Conservation (phyloP, 1,140 invertebrate genomes). For the Pollicipes pollicipes region DNA sequence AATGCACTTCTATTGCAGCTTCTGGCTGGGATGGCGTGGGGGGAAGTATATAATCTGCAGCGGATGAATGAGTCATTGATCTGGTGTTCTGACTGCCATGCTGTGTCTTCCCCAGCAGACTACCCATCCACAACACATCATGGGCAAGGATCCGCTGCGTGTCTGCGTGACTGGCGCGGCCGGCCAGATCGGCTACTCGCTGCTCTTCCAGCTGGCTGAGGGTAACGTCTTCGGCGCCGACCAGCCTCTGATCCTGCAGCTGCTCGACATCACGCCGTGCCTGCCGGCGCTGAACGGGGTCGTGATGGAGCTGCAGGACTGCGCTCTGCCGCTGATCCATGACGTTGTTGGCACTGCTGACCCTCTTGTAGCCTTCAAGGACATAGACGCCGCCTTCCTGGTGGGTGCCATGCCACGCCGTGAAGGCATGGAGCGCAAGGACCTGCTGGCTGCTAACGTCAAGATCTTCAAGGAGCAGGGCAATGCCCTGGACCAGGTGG, state of each 20-base stretch:
- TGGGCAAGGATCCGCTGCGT: conserved; percentile 47
- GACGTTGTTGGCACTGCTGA: conserved; percentile 73
- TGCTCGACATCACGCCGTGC: conserved; percentile 91
- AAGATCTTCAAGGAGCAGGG: conserved; percentile 93
- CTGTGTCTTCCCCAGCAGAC: too few species aligned
- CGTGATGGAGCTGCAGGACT: conserved; percentile 92
- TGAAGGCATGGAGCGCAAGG: conserved; percentile 98
- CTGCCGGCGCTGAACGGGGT: conserved; percentile 88
- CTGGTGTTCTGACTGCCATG: too few species aligned
- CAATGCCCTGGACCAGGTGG: conserved; percentile 74
- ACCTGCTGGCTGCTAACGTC: conserved; percentile 86
- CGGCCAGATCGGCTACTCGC: conserved; percentile 95
- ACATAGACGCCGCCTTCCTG: conserved; percentile 92
- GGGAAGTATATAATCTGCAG: too few species aligned
- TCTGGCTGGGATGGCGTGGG: too few species aligned
- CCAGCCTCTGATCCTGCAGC: conserved; percentile 70
- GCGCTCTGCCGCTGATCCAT: conserved; percentile 74
- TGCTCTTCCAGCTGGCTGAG: conserved; percentile 81
- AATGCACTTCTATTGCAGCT: too few species aligned
- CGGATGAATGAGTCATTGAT: too few species aligned
- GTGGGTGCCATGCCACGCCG: conserved; percentile 96
- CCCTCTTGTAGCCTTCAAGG: conserved; percentile 75
- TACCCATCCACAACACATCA: too few species aligned
- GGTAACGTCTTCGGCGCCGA: conserved; percentile 90
- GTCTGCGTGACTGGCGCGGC: conserved; percentile 95